A percentile compares a stretch with the other conserved stretches of the same genome.
Evolutionary conservation across 1,140 invertebrate species (phyloP).

Genomic region (Ceratoteleas bidentatus): DNA sequence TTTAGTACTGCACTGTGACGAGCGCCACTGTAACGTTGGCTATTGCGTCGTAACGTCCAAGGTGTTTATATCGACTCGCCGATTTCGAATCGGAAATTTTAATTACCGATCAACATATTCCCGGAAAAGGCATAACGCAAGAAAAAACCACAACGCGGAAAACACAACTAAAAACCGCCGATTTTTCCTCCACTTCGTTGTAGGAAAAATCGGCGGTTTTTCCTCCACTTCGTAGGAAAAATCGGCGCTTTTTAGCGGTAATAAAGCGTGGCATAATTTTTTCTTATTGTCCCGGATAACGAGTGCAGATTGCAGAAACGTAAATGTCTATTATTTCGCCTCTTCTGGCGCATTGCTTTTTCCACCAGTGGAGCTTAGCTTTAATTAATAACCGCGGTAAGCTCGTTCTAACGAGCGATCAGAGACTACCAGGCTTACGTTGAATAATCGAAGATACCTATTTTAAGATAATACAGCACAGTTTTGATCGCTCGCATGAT

Average conservation of each 20-base stretch:
- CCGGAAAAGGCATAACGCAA: background rate
- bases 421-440: conserved; percentile 64
- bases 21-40: conserved; percentile 28
- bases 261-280: conserved; percentile 39
- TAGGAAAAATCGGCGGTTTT: conserved; percentile 25
- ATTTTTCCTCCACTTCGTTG: conserved; percentile 11
- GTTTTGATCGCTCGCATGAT: conserved; percentile 57
- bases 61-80: background rate
- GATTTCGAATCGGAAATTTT: too few relatives aligned
- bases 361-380: conserved; percentile 63
- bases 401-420: conserved; percentile 66
- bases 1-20: conserved; percentile 56
- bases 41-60: conserved; percentile 14
- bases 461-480: conserved; percentile 58
- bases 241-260: conserved; percentile 24
- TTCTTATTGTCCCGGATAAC: conserved; percentile 48
- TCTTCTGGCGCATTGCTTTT: conserved; percentile 49
- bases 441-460: conserved; percentile 64
- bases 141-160: conserved; percentile 1
- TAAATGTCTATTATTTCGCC: conserved; percentile 62
- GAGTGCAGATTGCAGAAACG: conserved; percentile 59
- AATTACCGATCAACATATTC: too few relatives aligned
- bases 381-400: conserved; percentile 70
- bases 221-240: conserved; percentile 14
- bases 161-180: conserved; percentile 7